Conservation (phyloP, 2,888 invertebrate species). For the Drosophila leonis region DNA sequence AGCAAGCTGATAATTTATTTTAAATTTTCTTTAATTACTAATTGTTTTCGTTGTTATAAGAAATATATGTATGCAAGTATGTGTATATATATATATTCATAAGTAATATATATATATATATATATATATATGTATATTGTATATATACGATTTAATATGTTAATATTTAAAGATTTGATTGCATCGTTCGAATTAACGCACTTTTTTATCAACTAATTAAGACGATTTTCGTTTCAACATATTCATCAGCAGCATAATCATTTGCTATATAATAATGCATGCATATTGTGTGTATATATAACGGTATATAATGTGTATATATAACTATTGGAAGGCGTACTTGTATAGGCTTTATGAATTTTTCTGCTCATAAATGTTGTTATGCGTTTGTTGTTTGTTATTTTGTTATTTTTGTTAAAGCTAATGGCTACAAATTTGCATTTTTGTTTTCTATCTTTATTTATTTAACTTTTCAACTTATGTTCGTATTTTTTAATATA, state of each 20-base stretch:
- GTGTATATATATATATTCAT: slow-evolving; percentile 29
- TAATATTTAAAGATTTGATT: slow-evolving; percentile 66
- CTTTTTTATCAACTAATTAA: slow-evolving; percentile 49
- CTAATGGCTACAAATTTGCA: slow-evolving; percentile 66
- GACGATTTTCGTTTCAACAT: slow-evolving; percentile 8
- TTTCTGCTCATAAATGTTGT: slow-evolving; percentile 56
- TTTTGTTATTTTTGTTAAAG: slow-evolving; percentile 57
- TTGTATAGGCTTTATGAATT: slow-evolving; percentile 71
- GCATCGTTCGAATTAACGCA: slow-evolving; percentile 73
- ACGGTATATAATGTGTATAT: slow-evolving; percentile 59
- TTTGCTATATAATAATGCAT: slow-evolving; percentile 27
- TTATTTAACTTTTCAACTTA: slow-evolving; percentile 20
- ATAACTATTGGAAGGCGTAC: slow-evolving; percentile 77
- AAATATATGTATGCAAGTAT: slow-evolving; percentile 56
- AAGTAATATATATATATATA: slow-evolving; percentile 26
- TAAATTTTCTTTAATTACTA: slow-evolving; percentile 22
- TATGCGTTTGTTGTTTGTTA: slow-evolving; percentile 36
- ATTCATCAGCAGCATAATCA: slow-evolving; percentile 14
- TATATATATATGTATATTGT: too few relatives aligned
- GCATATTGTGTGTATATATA: slow-evolving; percentile 48
- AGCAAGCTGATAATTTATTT: slow-evolving; percentile 48
- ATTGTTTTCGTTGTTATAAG: slow-evolving; percentile 55
- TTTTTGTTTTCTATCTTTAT: slow-evolving; percentile 13
- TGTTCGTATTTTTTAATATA: slow-evolving; percentile 9
- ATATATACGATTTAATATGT: slow-evolving; percentile 28